Percentiles rank a stretch among this genome's conserved stretches.
Evolutionary conservation across 2,888 invertebrate genomes (phyloP).

Genomic region (Eulithis testata): DNA sequence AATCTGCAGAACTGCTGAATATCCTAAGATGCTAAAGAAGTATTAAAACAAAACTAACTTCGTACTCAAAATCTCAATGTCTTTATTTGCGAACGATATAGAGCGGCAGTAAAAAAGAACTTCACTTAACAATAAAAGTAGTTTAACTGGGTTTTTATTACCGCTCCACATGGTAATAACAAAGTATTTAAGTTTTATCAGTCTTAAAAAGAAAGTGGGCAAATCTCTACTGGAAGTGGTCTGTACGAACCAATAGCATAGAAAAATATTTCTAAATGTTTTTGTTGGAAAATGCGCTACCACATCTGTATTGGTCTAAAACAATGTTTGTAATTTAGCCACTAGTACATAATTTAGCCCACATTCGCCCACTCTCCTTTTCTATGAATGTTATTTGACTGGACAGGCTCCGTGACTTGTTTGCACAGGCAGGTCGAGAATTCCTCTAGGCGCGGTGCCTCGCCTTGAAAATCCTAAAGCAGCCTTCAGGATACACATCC

Average conservation of each 20-base stretch:
- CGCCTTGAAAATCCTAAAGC: conserved; percentile 87
- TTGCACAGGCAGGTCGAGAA: conserved; percentile 69
- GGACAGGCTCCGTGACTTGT: conserved; percentile 43
- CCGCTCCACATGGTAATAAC: conserved; percentile 21
- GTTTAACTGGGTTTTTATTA: conserved; percentile 30
- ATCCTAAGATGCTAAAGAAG: background rate
- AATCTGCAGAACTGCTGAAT: no score
- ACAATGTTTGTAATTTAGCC: no score
- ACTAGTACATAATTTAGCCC: no score
- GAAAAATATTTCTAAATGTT: no score
- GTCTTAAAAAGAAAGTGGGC: background rate
- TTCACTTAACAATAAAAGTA: conserved; percentile 31
- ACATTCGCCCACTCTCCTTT: background rate
- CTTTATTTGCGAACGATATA: conserved; percentile 26
- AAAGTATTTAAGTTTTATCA: conserved; percentile 21
- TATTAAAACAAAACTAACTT: conserved; percentile 2
- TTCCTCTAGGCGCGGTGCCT: conserved; percentile 83
- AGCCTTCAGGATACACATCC: conserved; percentile 90
- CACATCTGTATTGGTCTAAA: no score
- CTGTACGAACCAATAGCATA: no score
- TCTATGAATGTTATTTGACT: conserved; percentile 10
- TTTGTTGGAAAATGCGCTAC: no score
- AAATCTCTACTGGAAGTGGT: no score
- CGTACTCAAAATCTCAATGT: conserved; percentile 16
- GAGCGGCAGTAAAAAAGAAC: conserved; percentile 22